Base-by-base conservation (phyloP, 2,113 vertebrate genomes). In the Girardinichthys multiradiatus region DNA sequence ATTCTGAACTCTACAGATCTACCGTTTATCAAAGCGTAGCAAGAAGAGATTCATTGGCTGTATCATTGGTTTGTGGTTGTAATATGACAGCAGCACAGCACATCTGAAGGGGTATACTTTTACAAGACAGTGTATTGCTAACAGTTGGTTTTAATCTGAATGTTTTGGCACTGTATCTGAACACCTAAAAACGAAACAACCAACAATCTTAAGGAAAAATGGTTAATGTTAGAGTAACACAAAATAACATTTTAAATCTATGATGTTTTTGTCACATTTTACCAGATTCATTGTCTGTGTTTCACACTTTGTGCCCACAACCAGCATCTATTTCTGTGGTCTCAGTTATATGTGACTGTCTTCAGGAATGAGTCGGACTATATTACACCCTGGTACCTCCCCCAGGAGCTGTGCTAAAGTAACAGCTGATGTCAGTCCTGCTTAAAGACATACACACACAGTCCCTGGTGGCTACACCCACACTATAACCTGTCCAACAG, bases 311-410 rank as follows among this genome's bases (percentile, higher is more conserved):
- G 72, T 77, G 77, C 73, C 64, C 39, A 39, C 39, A 51, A 79
- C 79, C 78, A 57, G 81, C 12, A 69, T 92, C 92, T 93, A 92
- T 93, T 93, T 92, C 87, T 88, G 92, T 90, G 90, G 85, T 84
- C 84, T 54, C 85, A 87, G 82, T 82, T 91, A 89, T 91, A 83
- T 92, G 82, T 86, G 84, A 89, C 84, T 87, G 88, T 92, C 91
- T 93, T 90, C 82, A 85, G 90, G 87, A 91, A 92, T 89, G 83
- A 82, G 74, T 60, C 69, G 30, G 87, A 89, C 87, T 76, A 64
- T 84, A 86, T 92, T 89, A 91, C 90, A 89, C 76, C 80, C 87
- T 84, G 82, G 79, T 84, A 83, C 82, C 80, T 74, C 90, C 87
- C 91, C 83, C 84, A 91, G 92, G 91, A 81, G 68, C 90, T 33